Base-by-base conservation (phyloP, 2,797 vertebrate species). In the Poeciliopsis gracilis region DNA sequence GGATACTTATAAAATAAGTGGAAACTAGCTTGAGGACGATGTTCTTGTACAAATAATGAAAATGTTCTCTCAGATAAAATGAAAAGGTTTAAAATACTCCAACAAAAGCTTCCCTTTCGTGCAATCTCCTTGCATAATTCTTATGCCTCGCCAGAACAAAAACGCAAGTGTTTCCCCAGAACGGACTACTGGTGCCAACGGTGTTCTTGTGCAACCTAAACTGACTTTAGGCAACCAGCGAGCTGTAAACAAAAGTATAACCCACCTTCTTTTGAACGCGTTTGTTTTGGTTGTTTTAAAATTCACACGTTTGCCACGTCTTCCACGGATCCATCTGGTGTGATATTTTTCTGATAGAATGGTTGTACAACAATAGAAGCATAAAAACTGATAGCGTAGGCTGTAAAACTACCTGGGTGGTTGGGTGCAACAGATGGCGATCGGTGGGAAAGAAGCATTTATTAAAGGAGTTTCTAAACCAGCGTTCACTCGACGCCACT, bases 121-220 rank as follows among this genome's bases (percentile, higher is more conserved):
- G 38, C 66, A 82, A 84, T 23, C n/a, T 23, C 18, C 12, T 77
- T 79, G 72, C 63, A 74, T 69, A 63, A 75, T 43, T 73, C 8
- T 47, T 38, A 10, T 28, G 33, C 46, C 25, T 30, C 1, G 1
- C 11, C 25, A 36, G 57, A 28, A 73, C 69, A 86, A 77, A 87
- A 80, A 72, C 46, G 4, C 76, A 36, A 45, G 57, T 75, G 51
- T 66, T 72, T 55, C 73, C 45, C 46, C 71, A 55, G 49, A 13
- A 33, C 33, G 36, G 23, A 43, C 45, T 72, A 15, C 61, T 61
- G 69, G 49, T 0, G 1, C 23, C 49, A 73, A 20, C 30, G 23
- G 46, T 53, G 23, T 3, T 51, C 25, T 30, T 79, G 20, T 9
- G 33, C 43, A 47, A 70, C 53, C 51, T 28, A 5, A 74, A 28